Conservation (phyloP, 2,888 invertebrate species). For the Tachina lurida region DNA sequence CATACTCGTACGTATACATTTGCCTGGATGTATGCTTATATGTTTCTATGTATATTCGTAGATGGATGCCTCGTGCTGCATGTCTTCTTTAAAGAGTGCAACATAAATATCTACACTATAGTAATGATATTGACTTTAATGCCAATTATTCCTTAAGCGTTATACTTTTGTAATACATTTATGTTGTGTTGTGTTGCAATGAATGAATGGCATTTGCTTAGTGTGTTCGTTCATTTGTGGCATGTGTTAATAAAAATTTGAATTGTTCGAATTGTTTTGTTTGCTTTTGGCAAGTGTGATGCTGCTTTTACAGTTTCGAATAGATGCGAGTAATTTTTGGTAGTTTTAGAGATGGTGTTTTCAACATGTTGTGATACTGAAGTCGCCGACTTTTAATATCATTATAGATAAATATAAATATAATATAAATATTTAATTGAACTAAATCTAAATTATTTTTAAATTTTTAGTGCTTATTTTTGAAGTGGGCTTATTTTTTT, state of each 20-base stretch:
- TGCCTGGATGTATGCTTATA: background rate
- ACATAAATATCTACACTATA: slow-evolving; percentile 45
- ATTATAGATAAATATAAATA: too few relatives aligned
- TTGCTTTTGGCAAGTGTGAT: background rate
- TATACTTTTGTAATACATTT: slow-evolving; percentile 37
- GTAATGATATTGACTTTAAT: slow-evolving; percentile 58
- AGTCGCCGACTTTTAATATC: too few relatives aligned
- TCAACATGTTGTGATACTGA: too few relatives aligned
- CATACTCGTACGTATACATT: background rate
- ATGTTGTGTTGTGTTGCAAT: slow-evolving; percentile 22
- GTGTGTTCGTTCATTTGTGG: slow-evolving; percentile 33
- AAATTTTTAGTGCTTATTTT: too few relatives aligned
- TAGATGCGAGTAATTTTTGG: background rate
- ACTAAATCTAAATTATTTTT: too few relatives aligned
- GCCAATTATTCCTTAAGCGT: slow-evolving; percentile 52
- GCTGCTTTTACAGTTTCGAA: background rate
- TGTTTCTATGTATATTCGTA: background rate
- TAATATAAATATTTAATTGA: too few relatives aligned
- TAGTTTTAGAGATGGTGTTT: background rate
- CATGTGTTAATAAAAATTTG: slow-evolving; percentile 36
- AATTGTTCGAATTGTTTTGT: slow-evolving; percentile 35
- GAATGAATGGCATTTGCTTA: slow-evolving; percentile 36
- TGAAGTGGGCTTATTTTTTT: too few relatives aligned
- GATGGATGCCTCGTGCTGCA: slow-evolving; percentile 59
- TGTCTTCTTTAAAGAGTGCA: slow-evolving; percentile 55